phyloP scores from a whole-genome alignment of 2,113 vertebrate genomes.

The Symphodus melops region DNA sequence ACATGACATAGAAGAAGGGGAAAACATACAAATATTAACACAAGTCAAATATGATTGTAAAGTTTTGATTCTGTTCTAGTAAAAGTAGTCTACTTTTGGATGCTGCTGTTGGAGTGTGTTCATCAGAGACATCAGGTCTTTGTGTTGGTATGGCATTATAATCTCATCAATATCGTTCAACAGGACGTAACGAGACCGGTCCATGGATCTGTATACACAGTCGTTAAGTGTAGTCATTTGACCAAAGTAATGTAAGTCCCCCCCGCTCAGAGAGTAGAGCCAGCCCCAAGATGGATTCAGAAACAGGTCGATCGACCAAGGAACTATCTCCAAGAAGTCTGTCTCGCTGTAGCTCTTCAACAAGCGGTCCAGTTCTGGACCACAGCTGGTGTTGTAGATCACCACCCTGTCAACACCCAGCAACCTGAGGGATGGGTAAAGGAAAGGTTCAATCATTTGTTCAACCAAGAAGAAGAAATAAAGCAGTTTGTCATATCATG shows the following conservation, averaged over 20 bases:
- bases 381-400: constrained; percentile 86
- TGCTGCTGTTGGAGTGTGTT: constrained; percentile 67
- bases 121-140: constrained; percentile 76
- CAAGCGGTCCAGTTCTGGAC: constrained; percentile 77
- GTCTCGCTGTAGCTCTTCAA: constrained; percentile 79
- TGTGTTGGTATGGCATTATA: constrained; percentile 79
- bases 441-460: background rate
- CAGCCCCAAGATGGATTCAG: constrained; percentile 79
- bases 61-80: background rate
- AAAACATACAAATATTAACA: background rate
- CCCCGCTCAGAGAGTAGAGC: constrained; percentile 33
- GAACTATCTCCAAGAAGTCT: constrained; percentile 81
- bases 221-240: constrained; percentile 80
- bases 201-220: constrained; percentile 81
- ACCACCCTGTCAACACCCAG: constrained; percentile 82
- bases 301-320: constrained; percentile 81
- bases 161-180: constrained; percentile 86
- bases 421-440: constrained; percentile 45
- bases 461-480: background rate
- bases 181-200: constrained; percentile 74
- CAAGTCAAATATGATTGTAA: background rate
- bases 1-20: background rate
- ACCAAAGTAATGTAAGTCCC: constrained; percentile 79
- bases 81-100: constrained; percentile 38
- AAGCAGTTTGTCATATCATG: too few species aligned